Evolutionary conservation across 2,888 invertebrate genomes (phyloP), one percentile per base, ranked within the genome.

Genomic region (Eumacrocentrus americanus): DNA sequence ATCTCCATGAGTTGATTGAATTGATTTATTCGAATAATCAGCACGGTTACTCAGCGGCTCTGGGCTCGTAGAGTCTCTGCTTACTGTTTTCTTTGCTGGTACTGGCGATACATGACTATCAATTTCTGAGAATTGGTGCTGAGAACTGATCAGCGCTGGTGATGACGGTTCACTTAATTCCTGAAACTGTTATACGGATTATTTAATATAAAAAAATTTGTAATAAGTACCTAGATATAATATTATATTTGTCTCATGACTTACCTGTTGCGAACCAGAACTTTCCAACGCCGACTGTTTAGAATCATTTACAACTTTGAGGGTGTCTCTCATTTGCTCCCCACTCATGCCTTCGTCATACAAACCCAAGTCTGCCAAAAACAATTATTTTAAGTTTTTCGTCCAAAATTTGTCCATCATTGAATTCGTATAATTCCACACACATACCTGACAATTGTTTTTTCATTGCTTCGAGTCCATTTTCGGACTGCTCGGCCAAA

Each of bases 321-420:
- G 23, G 7, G 72, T 7, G 0, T 58, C 0, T 60, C 65, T 65
- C 77, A 76, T 77, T 3, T 74, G 38, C 0, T 56, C 12, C 0
- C 56, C 55, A 0, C 47, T n/a, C 61, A 72, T 66, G 2, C 63
- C 63, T 0, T 64, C 53, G 2, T 77, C 74, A 6, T 67, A 70
- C 57, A 75, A 52, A 2, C 63, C 68, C 52, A 70, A 54, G 18
- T 63, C 75, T 75, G n/a, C n/a, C n/a, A n/a, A n/a, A n/a, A n/a
- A n/a, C n/a, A n/a, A n/a, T n/a, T n/a, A n/a, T n/a, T n/a, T n/a
- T n/a, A n/a, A n/a, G n/a, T n/a, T n/a, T n/a, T n/a, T n/a, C n/a
- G n/a, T n/a, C n/a, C n/a, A n/a, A n/a, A n/a, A n/a, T n/a, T n/a
- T n/a, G n/a, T n/a, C n/a, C n/a, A n/a, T n/a, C n/a, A n/a, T n/a